Percentiles rank a stretch among this genome's conserved stretches.
Evolutionary conservation across 2,888 invertebrate genomes (phyloP).

Genomic region (Temnothorax rugatulus): DNA sequence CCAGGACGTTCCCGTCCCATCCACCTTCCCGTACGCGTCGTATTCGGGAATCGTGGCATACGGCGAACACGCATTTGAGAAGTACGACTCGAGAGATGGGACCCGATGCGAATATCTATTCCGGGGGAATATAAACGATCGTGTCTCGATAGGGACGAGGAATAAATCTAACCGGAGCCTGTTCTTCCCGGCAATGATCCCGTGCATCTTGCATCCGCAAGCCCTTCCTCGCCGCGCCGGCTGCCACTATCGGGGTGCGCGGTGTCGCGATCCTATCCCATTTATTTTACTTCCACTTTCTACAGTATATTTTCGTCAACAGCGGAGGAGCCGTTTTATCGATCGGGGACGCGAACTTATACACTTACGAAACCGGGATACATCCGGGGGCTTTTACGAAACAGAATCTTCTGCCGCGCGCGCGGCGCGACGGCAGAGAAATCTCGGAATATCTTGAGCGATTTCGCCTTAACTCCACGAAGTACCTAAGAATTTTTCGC

Average conservation of each 20-base stretch:
- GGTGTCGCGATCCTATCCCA: conserved; percentile 58
- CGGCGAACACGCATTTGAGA: conserved; percentile 68
- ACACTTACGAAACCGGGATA: conserved; percentile 62
- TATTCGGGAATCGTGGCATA: conserved; percentile 48
- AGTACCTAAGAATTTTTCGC: conserved; percentile 47
- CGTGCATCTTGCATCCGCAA: conserved; percentile 55
- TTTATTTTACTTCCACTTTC: conserved; percentile 66
- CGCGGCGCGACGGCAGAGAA: conserved; percentile 14
- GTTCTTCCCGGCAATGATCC: conserved; percentile 72
- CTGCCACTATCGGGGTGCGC: conserved; percentile 39
- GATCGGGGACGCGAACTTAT: conserved; percentile 66
- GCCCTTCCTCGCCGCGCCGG: conserved; percentile 8
- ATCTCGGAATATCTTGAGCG: conserved; percentile 47
- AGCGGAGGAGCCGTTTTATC: conserved; percentile 59
- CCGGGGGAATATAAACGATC: conserved; percentile 81
- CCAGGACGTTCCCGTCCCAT: conserved; percentile 45
- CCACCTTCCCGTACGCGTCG: conserved; percentile 39
- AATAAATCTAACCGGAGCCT: conserved; percentile 81
- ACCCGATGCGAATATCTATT: conserved; percentile 79
- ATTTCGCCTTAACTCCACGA: conserved; percentile 49
- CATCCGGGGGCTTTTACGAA: conserved; percentile 45
- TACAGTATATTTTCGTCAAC: conserved; percentile 56
- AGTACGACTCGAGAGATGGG: conserved; percentile 68
- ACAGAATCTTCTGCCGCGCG: conserved; percentile 40
- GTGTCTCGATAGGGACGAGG: conserved; percentile 78